Evolutionary conservation across 1,140 invertebrate genomes (phyloP), one percentile per base, ranked within the genome.

Genomic region (Polypedilum pembai): DNA sequence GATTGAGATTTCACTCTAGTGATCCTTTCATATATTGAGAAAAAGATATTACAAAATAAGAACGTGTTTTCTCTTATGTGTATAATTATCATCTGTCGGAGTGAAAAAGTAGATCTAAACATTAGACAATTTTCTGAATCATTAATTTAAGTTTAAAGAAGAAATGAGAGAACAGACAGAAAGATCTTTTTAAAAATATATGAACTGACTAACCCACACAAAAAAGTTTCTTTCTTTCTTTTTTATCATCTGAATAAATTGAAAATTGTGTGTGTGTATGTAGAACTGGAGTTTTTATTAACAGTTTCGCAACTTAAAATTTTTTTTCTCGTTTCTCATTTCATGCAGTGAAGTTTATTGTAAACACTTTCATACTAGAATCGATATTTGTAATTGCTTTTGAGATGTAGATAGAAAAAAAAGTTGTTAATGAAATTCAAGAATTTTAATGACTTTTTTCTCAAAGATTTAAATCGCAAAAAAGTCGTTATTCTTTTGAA

Each of bases 311-410:
- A 56, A 56, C n/a, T 56, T 0, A 56, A 56, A 56, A 10, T 15
- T 10, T 45, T 56, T 56, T n/a, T 56, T 56, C 45, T 56, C 12
- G 5, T 5, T 45, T 56, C 45, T n/a, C 45, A 33, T 56, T 56
- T 15, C 45, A 56, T 56, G 45, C 45, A 56, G 45, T n/a, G 45
- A 56, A n/a, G 8, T n/a, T 56, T 56, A 56, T 56, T 56, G 45
- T 56, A 56, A 56, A 56, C 45, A 56, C 24, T 33, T 56, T 56
- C 45, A 56, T n/a, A 56, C 15, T 56, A 56, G 45, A 56, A 56
- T 56, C 12, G 45, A 56, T 56, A 56, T 56, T n/a, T 33, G 24
- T 33, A 33, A 33, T 33, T 33, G 24, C 24, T 33, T 33, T 1
- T 3, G 5, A 33, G 24, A 33, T 33, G 24, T 33, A 33, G 24